Evolutionary conservation across 64 coral and sea anemone species (phyloP).

Genomic region (Dendrophyllia cribrosa): DNA sequence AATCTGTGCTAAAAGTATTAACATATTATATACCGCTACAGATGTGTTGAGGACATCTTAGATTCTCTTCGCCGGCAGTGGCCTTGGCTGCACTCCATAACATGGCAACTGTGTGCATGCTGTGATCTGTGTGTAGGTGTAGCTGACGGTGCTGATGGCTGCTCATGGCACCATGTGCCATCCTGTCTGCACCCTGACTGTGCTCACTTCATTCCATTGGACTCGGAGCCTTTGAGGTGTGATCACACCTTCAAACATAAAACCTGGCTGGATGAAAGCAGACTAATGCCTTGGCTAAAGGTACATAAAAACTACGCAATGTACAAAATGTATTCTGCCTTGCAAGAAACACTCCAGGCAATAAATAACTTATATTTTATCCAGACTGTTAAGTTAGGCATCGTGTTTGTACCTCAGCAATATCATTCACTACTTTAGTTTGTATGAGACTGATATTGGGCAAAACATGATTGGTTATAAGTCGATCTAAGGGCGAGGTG

Average conservation of each 20-base stretch:
- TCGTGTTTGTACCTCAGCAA: no score
- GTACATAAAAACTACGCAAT: neutral
- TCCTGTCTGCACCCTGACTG: conserved; percentile 30
- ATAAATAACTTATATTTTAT: no score
- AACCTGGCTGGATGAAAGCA: neutral
- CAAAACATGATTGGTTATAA: no score
- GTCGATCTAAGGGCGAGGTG: no score
- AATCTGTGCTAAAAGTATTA: no score
- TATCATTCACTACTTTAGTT: no score
- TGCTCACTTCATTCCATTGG: conserved; percentile 33
- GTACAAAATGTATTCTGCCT: neutral
- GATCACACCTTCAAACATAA: neutral
- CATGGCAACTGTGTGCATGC: conserved; percentile 22
- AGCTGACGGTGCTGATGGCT: neutral
- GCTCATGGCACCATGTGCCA: neutral
- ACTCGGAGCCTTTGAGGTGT: neutral
- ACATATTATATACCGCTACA: neutral
- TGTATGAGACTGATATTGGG: no score
- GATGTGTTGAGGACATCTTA: conserved; percentile 5
- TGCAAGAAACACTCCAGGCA: no score
- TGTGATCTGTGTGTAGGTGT: conserved; percentile 44
- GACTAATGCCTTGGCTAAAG: conserved; percentile 22
- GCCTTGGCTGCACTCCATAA: conserved; percentile 24
- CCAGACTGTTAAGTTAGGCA: no score
- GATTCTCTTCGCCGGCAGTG: neutral